Evolutionary conservation across 2,888 invertebrate genomes (phyloP), one percentile per base, ranked within the genome.

Genomic region (Limnephilus marmoratus): DNA sequence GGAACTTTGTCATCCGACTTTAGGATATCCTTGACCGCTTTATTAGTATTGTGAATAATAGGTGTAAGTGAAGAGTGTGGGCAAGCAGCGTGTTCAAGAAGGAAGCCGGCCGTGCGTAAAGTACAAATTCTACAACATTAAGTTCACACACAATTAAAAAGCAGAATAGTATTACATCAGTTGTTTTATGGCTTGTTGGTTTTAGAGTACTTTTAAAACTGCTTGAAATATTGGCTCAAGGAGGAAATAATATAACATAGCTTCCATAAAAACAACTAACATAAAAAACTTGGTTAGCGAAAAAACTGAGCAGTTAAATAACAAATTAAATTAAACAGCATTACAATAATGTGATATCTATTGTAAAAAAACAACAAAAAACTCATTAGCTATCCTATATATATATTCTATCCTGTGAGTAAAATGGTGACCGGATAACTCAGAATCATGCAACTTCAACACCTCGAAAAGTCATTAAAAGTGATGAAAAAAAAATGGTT

Each of bases 91-190:
- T 92, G 85, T 90, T 92, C 93, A 34, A 93, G 85, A n/a, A 93
- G 80, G 85, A 93, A 92, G 29, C 93, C 92, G 29, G 85, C 82
- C 83, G 90, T 91, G 41, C 92, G 87, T 11, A 93, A 53, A 80
- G 90, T 90, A 81, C 90, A 83, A 9, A 88, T 80, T 85, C 93
- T 93, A 45, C 88, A 93, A 93, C 31, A 81, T 81, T 12, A 68
- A 68, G 24, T 68, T 68, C 24, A 68, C 68, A 68, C 24, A 68
- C 68, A 68, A 68, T 68, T 68, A 68, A 68, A 68, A 68, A 68
- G 24, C 68, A 68, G 68, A 68, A 68, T 24, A 68, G 1, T 68
- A 2, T 68, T 68, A n/a, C 7, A 2, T 68, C 24, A 0, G 7
- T 68, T n/a, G n/a, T 68, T 68, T 24, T 68, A 24, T 68, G 24